phyloP scores from a whole-genome alignment of 2,888 invertebrate species.

The Junonia oenone region DNA sequence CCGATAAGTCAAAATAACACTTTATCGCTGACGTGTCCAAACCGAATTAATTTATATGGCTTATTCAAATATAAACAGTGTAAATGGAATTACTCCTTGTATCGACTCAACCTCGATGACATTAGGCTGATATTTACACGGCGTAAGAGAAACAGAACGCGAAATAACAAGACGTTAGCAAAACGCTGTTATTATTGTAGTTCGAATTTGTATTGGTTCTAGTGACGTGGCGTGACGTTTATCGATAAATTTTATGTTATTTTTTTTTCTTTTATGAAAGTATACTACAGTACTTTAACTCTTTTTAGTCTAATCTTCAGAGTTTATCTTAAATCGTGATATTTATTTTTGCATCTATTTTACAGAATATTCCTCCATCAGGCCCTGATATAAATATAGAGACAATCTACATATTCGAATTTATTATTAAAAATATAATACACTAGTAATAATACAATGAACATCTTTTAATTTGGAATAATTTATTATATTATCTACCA shows the following conservation, averaged over 20 bases:
- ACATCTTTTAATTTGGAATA: too few relatives aligned
- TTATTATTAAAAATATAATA: too few relatives aligned
- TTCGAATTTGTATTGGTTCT: not conserved
- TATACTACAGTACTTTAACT: too few relatives aligned
- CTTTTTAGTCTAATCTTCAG: too few relatives aligned
- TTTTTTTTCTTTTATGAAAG: too few relatives aligned
- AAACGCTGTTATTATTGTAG: conserved; percentile 2
- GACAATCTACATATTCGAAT: too few relatives aligned
- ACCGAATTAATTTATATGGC: conserved; percentile 34
- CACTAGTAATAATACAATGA: too few relatives aligned
- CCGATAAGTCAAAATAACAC: not conserved
- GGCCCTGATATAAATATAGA: too few relatives aligned
- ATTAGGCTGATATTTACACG: conserved; percentile 20
- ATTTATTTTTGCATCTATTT: too few relatives aligned
- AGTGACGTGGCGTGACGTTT: not conserved
- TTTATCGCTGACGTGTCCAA: conserved; percentile 11
- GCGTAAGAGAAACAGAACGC: conserved; percentile 13
- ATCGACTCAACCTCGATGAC: conserved; percentile 11
- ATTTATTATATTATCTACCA: too few relatives aligned
- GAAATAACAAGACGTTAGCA: conserved; percentile 17
- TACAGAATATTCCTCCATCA: too few relatives aligned
- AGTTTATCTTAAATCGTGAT: too few relatives aligned
- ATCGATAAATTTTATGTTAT: not conserved
- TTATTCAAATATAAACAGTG: conserved; percentile 41
- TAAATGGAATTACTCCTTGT: conserved; percentile 42